Evolutionary conservation across 2,113 vertebrate species (phyloP).

Genomic region (Uria lomvia): DNA sequence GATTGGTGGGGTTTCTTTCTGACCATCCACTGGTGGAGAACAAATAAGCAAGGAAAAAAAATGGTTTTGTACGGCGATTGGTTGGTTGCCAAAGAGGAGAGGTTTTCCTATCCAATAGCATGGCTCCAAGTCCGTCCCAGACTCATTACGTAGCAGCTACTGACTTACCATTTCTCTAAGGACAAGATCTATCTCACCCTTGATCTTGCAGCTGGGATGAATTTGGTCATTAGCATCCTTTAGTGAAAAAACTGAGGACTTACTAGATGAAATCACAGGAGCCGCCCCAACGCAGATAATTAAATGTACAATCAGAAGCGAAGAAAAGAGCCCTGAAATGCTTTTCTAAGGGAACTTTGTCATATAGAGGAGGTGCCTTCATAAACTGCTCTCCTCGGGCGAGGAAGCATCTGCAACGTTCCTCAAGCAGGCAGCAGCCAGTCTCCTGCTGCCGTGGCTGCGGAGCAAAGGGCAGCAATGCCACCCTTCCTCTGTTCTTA

Average conservation of each 20-base stretch:
- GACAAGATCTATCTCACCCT: not conserved
- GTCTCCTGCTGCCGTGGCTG: not conserved
- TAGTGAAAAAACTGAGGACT: not conserved
- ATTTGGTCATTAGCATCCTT: not conserved
- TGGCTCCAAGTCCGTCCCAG: not conserved
- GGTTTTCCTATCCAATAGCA: not conserved
- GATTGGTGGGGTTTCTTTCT: not conserved
- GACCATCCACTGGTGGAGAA: not conserved
- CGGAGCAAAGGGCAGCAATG: not conserved
- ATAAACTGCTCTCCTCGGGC: not conserved
- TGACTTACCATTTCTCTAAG: not conserved
- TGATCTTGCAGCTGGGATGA: not conserved
- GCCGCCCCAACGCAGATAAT: not conserved
- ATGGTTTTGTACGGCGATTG: not conserved
- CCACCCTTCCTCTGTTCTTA: not conserved
- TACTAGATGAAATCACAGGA: not conserved
- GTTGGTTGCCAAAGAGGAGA: not conserved
- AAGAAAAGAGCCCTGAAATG: not conserved
- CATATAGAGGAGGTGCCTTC: not conserved
- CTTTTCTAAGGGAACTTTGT: not conserved
- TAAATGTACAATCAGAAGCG: not conserved
- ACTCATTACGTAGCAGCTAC: not conserved
- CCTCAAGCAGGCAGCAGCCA: not conserved
- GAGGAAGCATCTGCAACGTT: not conserved
- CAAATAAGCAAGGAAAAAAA: not conserved